phyloP scores from a whole-genome alignment of 1,140 invertebrate genomes.

The Hetaerina americana region DNA sequence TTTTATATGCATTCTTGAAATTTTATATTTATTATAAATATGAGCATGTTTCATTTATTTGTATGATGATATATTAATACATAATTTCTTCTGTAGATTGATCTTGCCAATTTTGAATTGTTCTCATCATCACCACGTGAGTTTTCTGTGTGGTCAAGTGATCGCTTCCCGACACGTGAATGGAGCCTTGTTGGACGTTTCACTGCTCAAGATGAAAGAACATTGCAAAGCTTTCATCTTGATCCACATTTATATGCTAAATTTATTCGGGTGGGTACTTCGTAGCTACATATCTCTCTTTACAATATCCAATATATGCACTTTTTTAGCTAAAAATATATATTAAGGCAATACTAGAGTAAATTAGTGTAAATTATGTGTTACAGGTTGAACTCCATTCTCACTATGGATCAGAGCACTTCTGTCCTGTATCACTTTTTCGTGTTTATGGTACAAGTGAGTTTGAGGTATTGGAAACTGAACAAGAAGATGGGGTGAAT shows the following conservation, averaged over 20 bases:
- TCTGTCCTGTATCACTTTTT: slow-evolving; percentile 88
- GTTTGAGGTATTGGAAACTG: slow-evolving; percentile 53
- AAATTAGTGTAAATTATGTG: too few relatives aligned
- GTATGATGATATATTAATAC: not conserved
- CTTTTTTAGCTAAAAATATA: too few relatives aligned
- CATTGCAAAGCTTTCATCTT: slow-evolving; percentile 74
- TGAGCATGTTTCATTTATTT: too few relatives aligned
- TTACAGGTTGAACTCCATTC: slow-evolving; percentile 66
- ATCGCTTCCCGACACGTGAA: slow-evolving; percentile 81
- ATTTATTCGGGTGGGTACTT: slow-evolving; percentile 50
- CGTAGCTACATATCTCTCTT: not conserved
- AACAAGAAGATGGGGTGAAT: slow-evolving; percentile 14
- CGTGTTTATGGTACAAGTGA: slow-evolving; percentile 83
- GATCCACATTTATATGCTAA: slow-evolving; percentile 78
- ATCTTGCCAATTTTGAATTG: slow-evolving; percentile 94
- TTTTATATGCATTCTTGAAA: too few relatives aligned
- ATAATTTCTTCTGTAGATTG: slow-evolving; percentile 47
- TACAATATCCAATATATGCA: not conserved
- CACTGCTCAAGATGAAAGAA: slow-evolving; percentile 70
- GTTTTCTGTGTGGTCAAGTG: slow-evolving; percentile 74
- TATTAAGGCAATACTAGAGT: too few relatives aligned
- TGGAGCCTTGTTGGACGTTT: slow-evolving; percentile 84
- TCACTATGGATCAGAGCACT: slow-evolving; percentile 93
- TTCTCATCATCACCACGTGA: slow-evolving; percentile 94
- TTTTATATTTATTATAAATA: too few relatives aligned